A percentile compares a stretch with the other conserved stretches of the same genome.
Conservation (phyloP, 1,140 invertebrate species). For the Drosophila oshimai region DNA sequence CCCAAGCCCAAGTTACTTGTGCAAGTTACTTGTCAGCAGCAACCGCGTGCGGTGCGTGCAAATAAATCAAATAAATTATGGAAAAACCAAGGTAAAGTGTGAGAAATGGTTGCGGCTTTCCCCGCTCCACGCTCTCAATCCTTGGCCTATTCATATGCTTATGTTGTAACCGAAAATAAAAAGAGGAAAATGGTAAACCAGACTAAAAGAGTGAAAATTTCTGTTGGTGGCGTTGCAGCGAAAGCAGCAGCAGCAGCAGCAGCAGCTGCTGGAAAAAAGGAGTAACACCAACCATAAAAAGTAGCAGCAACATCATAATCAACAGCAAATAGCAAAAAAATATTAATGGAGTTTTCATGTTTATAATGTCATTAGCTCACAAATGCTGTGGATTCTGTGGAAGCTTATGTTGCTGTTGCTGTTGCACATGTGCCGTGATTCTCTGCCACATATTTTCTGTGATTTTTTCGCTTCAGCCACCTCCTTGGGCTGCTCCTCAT, state of each 20-base stretch:
- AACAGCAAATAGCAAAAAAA: constrained; percentile 64
- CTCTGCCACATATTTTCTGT: constrained; percentile 70
- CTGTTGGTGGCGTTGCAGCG: constrained; percentile 12
- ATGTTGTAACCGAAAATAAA: constrained; percentile 25
- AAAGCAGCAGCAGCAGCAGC: not conserved
- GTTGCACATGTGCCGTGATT: constrained; percentile 65
- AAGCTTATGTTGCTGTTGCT: constrained; percentile 32
- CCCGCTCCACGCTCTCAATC: not conserved
- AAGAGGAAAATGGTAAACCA: not conserved
- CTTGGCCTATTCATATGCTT: constrained; percentile 63
- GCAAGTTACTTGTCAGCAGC: constrained; percentile 31
- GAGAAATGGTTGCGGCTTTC: constrained; percentile 48
- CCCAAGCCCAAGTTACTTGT: constrained; percentile 13
- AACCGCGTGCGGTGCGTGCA: constrained; percentile 64
- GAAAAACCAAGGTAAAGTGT: constrained; percentile 51
- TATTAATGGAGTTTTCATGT: constrained; percentile 82
- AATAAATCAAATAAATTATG: constrained; percentile 81
- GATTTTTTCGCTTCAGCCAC: constrained; percentile 58
- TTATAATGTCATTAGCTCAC: constrained; percentile 82
- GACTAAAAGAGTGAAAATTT: constrained; percentile 49
- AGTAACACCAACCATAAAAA: constrained; percentile 60
- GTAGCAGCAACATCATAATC: constrained; percentile 65
- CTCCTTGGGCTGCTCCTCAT: constrained; percentile 9
- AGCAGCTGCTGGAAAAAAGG: constrained; percentile 28
- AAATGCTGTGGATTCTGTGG: constrained; percentile 66